Evolutionary conservation across 2,797 vertebrate genomes (phyloP), one percentile per base, ranked within the genome.

Genomic region (Triplophysa yarkandensis): DNA sequence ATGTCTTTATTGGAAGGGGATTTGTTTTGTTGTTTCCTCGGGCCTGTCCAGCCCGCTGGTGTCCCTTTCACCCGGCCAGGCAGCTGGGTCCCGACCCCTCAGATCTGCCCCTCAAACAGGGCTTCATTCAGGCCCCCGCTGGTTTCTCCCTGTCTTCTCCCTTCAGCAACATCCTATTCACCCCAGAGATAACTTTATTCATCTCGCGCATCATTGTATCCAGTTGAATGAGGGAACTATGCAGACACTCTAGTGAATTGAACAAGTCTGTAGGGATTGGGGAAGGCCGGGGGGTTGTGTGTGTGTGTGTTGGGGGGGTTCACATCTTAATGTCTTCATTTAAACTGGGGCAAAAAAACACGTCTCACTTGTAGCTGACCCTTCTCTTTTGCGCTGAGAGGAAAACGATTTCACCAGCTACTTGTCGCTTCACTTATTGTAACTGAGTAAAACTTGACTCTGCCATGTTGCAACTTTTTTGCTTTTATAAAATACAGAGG

Each of bases 121-220:
- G 92, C 94, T 95, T 93, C 90, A 96, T 98, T 96, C 93, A 95
- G 89, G 90, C 92, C 91, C 81, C 65, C 57, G 89, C 27, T 85
- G 91, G 93, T 92, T 89, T 92, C 93, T 92, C 93, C 93, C 93
- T 91, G 89, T 87, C 92, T 95, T 94, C 96, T 95, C 94, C 95
- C 92, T 95, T 94, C 93, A 90, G 94, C 95, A 94, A 93, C 92
- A 90, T 98, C 95, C 94, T 90, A 95, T 98, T 98, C 94, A 98
- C 87, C 83, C 84, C 82, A 91, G 92, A 97, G 96, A 98, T 98
- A 98, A 98, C 96, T 98, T 98, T 96, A 98, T 99, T 98, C 96
- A 97, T 95, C 91, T 93, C 92, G 93, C 92, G 93, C 93, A 94
- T 98, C 95, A 96, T 98, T 98, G 97, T 98, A 95, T 95, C 94